Evolutionary conservation across 2,797 vertebrate species (phyloP).

Genomic region (Pangasius sanitwongsei): DNA sequence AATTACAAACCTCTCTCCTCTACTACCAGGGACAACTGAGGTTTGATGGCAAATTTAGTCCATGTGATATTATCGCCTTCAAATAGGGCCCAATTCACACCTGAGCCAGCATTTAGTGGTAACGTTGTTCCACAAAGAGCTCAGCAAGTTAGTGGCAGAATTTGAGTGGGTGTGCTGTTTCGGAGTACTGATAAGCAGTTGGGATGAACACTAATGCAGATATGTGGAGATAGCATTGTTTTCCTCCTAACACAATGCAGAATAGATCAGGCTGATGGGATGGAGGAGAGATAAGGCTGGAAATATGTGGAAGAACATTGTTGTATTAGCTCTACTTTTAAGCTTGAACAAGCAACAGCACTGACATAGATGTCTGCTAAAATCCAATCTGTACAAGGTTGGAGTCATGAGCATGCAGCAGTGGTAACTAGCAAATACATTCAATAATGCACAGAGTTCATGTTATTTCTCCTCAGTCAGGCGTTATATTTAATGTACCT

Average conservation of each 20-base stretch:
- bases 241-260: conserved; percentile 52
- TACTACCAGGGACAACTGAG: conserved; percentile 10
- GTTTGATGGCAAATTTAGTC: conserved; percentile 28
- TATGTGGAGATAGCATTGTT: conserved; percentile 56
- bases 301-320: conserved; percentile 35
- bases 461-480: not conserved
- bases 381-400: conserved; percentile 47
- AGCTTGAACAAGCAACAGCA: conserved; percentile 44
- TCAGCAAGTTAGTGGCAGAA: conserved; percentile 38
- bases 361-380: conserved; percentile 30
- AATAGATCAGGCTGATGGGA: conserved; percentile 53
- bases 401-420: not conserved
- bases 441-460: conserved; percentile 16
- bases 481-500: not conserved
- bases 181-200: conserved; percentile 54
- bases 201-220: conserved; percentile 54
- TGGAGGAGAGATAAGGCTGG: conserved; percentile 52
- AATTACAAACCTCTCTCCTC: conserved; percentile 18
- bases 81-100: conserved; percentile 18
- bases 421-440: conserved; percentile 1
- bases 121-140: conserved; percentile 38
- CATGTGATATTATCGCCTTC: conserved; percentile 39
- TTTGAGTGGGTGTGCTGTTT: conserved; percentile 51
- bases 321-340: conserved; percentile 42
- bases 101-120: conserved; percentile 38